Evolutionary conservation across 2,113 vertebrate species (phyloP).

Genomic region (Ameiurus melas): DNA sequence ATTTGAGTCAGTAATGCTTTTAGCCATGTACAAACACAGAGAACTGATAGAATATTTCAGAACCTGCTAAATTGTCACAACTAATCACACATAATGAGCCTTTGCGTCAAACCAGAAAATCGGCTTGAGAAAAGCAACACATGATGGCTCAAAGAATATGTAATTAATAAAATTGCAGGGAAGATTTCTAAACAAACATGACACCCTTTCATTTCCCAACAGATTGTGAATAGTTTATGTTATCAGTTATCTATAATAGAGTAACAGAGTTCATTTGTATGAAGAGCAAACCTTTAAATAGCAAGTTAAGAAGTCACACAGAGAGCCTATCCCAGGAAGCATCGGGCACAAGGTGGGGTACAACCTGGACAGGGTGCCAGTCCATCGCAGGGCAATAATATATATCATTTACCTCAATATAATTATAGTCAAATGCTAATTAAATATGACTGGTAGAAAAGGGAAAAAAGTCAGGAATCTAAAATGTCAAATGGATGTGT

Average conservation of each 20-base stretch:
- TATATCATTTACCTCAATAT: not conserved
- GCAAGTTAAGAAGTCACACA: not conserved
- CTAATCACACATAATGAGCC: conserved; percentile 58
- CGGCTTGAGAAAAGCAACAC: conserved; percentile 4
- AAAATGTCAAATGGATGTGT: too few species aligned
- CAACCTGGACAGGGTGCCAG: too few species aligned
- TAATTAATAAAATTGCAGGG: conserved; percentile 51
- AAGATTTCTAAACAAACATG: not conserved
- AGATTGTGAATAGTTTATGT: not conserved
- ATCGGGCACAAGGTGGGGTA: too few species aligned
- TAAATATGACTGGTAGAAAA: not conserved
- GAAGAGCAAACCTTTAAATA: not conserved
- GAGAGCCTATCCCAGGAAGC: too few species aligned
- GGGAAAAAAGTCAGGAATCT: not conserved
- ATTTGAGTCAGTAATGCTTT: conserved; percentile 36
- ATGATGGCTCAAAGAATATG: conserved; percentile 38
- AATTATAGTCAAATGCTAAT: not conserved
- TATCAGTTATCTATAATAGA: not conserved
- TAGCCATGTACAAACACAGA: conserved; percentile 45
- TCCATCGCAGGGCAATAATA: too few species aligned
- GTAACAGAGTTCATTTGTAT: not conserved
- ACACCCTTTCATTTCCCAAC: not conserved
- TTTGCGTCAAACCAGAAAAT: conserved; percentile 51
- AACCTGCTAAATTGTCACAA: conserved; percentile 54
- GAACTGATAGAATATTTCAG: conserved; percentile 51